phyloP scores from a whole-genome alignment of 92 coral and sea anemone species.

The Hydrozoanthus gracilis region DNA sequence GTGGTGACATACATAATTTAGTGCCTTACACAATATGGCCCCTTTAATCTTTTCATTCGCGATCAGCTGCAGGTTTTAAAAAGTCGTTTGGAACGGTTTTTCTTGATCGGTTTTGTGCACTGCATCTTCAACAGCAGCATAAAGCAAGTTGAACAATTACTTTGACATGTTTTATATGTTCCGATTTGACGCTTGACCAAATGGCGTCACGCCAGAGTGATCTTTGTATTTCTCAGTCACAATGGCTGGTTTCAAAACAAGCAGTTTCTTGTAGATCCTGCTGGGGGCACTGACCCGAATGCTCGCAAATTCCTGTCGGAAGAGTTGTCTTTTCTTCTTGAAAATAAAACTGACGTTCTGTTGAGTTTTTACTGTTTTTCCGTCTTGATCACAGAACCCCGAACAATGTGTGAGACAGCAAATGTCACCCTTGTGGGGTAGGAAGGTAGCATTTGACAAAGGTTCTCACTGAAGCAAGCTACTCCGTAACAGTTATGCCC shows the following conservation, averaged over 20 bases:
- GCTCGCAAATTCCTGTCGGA: slow-evolving; percentile 16
- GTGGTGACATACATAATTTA: slow-evolving; percentile 19
- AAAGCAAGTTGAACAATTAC: background rate
- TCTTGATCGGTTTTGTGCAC: background rate
- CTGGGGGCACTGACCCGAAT: slow-evolving; percentile 30
- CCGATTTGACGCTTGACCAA: background rate
- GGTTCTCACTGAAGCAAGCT: slow-evolving; percentile 82
- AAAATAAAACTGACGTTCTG: background rate
- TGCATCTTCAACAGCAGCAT: background rate
- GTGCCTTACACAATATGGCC: background rate
- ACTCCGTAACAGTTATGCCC: slow-evolving; percentile 85
- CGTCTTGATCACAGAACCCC: slow-evolving; percentile 28
- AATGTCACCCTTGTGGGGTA: slow-evolving; percentile 86
- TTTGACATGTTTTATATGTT: background rate
- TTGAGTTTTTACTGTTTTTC: background rate
- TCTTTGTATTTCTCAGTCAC: slow-evolving; percentile 5
- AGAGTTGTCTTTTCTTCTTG: background rate
- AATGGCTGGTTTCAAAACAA: slow-evolving; percentile 28
- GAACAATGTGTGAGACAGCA: slow-evolving; percentile 76
- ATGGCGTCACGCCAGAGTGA: slow-evolving; percentile 22
- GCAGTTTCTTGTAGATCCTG: slow-evolving; percentile 7
- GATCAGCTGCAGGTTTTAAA: background rate
- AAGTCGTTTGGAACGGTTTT: background rate
- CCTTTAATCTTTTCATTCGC: background rate
- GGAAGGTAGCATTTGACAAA: slow-evolving; percentile 86